phyloP scores from a whole-genome alignment of 2,797 vertebrate species.

The Anguilla anguilla region DNA sequence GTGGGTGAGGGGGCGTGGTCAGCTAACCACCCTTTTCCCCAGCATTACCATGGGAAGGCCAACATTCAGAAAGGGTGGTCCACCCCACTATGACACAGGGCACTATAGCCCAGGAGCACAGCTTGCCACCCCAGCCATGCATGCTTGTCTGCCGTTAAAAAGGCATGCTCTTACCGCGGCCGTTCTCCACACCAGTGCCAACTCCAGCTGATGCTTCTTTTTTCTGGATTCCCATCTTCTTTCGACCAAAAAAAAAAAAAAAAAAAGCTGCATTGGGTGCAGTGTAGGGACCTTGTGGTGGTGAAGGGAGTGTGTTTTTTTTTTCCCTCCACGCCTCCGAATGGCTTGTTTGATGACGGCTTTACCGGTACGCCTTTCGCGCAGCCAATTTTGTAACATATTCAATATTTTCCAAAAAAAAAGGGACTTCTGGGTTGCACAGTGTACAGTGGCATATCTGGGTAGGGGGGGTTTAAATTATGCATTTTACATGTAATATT shows the following conservation, averaged over 20 bases:
- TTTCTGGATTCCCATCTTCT: slow-evolving; percentile 53
- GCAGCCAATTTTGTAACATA: slow-evolving; percentile 57
- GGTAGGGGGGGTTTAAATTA: slow-evolving; percentile 8
- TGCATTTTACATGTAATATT: slow-evolving; percentile 57
- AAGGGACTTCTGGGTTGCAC: slow-evolving; percentile 39
- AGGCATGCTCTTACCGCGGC: slow-evolving; percentile 70
- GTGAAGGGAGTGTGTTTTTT: slow-evolving; percentile 3
- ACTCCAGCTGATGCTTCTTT: slow-evolving; percentile 46
- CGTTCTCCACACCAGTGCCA: slow-evolving; percentile 59
- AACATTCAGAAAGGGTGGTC: background rate
- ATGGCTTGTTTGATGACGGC: slow-evolving; percentile 49
- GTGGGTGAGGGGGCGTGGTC: slow-evolving; percentile 38
- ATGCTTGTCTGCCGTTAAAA: slow-evolving; percentile 55
- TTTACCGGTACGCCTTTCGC: slow-evolving; percentile 44
- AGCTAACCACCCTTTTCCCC: background rate
- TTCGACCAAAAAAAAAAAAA: slow-evolving; percentile 29
- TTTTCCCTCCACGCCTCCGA: slow-evolving; percentile 23
- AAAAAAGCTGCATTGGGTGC: background rate
- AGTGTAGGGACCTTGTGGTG: slow-evolving; percentile 29
- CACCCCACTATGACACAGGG: slow-evolving; percentile 19
- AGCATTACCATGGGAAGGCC: background rate
- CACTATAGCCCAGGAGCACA: slow-evolving; percentile 17
- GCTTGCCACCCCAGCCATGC: slow-evolving; percentile 41
- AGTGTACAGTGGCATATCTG: slow-evolving; percentile 36
- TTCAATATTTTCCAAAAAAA: slow-evolving; percentile 38